Conservation (phyloP, 1,140 invertebrate species). For the Drosophila lowei region DNA sequence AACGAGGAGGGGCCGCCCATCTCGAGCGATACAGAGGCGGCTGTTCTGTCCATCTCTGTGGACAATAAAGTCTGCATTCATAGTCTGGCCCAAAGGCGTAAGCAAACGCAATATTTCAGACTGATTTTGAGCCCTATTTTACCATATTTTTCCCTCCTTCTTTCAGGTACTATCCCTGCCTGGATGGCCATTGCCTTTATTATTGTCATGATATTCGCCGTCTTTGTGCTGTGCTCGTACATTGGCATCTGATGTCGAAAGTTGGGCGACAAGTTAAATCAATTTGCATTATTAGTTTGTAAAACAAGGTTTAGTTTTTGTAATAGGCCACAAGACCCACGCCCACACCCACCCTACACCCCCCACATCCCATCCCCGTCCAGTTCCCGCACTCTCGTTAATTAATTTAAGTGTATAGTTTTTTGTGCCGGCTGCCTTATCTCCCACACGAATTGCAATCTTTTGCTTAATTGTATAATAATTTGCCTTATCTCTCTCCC, state of each 20-base stretch:
- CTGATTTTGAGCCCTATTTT: background rate
- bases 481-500: constrained; percentile 21
- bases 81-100: constrained; percentile 92
- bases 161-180: constrained; percentile 89
- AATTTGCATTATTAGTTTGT: constrained; percentile 69
- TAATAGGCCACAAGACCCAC: constrained; percentile 13
- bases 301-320: constrained; percentile 57
- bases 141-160: constrained; percentile 7
- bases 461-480: constrained; percentile 38
- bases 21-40: constrained; percentile 90
- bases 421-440: constrained; percentile 63
- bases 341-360: too few species aligned
- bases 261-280: constrained; percentile 34
- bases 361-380: background rate
- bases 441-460: constrained; percentile 44
- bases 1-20: constrained; percentile 86
- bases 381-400: constrained; percentile 17
- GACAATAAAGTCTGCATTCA: constrained; percentile 97
- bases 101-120: constrained; percentile 66
- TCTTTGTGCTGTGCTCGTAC: constrained; percentile 91
- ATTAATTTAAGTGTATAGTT: constrained; percentile 72
- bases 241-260: constrained; percentile 87
- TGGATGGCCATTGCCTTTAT: constrained; percentile 90
- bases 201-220: constrained; percentile 88
- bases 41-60: constrained; percentile 96